Percentiles rank a stretch among this genome's conserved stretches.
phyloP scores from a whole-genome alignment of 2,113 vertebrate species.

The Chloropsis cyanopogon region DNA sequence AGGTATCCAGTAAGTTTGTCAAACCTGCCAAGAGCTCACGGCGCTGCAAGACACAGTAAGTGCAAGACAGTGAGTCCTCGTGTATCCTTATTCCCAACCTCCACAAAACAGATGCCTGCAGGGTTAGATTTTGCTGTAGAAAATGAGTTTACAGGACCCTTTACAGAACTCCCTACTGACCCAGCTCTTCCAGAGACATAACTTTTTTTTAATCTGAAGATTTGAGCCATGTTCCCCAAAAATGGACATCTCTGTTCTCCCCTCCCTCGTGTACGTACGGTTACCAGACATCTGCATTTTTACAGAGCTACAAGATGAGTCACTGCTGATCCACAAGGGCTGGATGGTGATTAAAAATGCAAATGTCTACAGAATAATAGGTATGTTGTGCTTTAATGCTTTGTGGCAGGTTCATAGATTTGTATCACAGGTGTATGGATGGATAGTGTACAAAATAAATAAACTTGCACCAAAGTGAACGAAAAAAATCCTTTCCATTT shows the following conservation, averaged over 20 bases:
- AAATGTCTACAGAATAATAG: conserved; percentile 62
- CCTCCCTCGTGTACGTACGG: neutral
- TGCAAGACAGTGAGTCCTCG: neutral
- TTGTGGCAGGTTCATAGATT: conserved; percentile 74
- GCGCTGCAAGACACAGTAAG: neutral
- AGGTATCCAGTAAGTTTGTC: conserved; percentile 47
- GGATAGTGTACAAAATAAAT: conserved; percentile 78
- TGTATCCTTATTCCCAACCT: neutral
- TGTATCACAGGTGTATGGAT: conserved; percentile 81
- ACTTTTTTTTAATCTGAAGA: conserved; percentile 58
- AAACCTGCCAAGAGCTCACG: conserved; percentile 34
- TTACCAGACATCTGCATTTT: conserved; percentile 62
- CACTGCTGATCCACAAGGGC: conserved; percentile 3
- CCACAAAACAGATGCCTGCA: conserved; percentile 30
- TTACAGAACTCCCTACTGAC: conserved; percentile 24
- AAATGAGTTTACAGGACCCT: conserved; percentile 59
- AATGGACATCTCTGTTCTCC: conserved; percentile 21
- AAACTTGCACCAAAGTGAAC: conserved; percentile 80
- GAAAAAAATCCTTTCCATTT: conserved; percentile 32
- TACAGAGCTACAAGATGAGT: neutral
- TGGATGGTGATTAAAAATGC: conserved; percentile 62
- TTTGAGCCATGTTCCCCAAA: conserved; percentile 66
- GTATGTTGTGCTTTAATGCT: conserved; percentile 74
- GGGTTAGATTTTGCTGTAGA: conserved; percentile 39
- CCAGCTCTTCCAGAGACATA: conserved; percentile 53